Conservation (phyloP, 2,888 invertebrate species). For the Ichneumon xanthorius region DNA sequence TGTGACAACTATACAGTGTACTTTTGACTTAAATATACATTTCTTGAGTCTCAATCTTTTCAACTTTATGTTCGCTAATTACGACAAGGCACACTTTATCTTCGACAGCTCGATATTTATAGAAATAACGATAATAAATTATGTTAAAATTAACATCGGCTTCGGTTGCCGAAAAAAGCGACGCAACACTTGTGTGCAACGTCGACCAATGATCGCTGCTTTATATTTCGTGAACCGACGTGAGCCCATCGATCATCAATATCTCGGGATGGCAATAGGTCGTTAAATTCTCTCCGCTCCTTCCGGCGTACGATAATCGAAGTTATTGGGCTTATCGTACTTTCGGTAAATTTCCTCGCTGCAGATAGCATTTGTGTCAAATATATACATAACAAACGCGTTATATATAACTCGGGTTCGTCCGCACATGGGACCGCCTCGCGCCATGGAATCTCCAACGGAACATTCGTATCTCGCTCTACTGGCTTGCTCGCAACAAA, state of each 20-base stretch:
- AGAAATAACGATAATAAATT: neutral
- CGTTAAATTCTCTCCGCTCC: constrained; percentile 21
- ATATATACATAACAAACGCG: constrained; percentile 6
- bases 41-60: neutral
- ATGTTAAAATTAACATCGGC: neutral
- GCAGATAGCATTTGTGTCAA: constrained; percentile 12
- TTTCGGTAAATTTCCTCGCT: constrained; percentile 48
- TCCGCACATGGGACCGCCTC: constrained; percentile 15
- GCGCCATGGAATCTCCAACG: constrained; percentile 34
- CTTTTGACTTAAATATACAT: neutral
- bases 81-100: neutral
- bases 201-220: constrained; percentile 1
- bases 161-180: neutral
- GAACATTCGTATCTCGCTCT: constrained; percentile 40
- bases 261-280: constrained; percentile 25
- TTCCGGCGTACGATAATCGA: constrained; percentile 37
- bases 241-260: constrained; percentile 25
- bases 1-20: neutral
- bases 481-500: constrained; percentile 67
- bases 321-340: constrained; percentile 32
- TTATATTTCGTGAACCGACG: neutral
- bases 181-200: neutral
- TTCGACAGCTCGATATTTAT: neutral
- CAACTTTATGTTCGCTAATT: neutral
- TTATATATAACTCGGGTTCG: neutral